Evolutionary conservation across 2,888 invertebrate genomes (phyloP).

Genomic region (Pandemis cinnamomeana): DNA sequence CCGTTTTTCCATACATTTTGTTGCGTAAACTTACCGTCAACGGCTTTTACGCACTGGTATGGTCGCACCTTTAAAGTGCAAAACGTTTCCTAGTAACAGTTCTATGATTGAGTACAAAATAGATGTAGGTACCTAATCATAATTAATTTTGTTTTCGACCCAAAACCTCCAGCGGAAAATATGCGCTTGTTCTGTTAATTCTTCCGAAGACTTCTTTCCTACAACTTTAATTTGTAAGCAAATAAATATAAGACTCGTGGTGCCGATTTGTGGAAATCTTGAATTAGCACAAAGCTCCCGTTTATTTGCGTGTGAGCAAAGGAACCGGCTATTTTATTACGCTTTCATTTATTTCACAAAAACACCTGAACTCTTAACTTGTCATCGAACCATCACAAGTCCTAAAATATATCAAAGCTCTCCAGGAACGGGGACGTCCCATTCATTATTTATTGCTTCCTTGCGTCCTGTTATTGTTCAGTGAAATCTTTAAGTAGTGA

Average conservation of each 20-base stretch:
- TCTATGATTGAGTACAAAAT: too few species aligned
- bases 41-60: too few species aligned
- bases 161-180: too few species aligned
- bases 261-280: not conserved
- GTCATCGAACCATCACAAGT: slow-evolving; percentile 32
- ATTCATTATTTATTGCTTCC: slow-evolving; percentile 76
- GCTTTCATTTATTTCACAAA: not conserved
- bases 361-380: slow-evolving; percentile 10
- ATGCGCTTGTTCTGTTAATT: too few species aligned
- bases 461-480: slow-evolving; percentile 67
- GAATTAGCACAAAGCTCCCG: not conserved
- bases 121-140: too few species aligned
- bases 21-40: too few species aligned
- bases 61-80: too few species aligned
- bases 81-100: too few species aligned
- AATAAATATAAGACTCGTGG: not conserved
- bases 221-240: not conserved
- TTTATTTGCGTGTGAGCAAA: not conserved
- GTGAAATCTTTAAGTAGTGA: slow-evolving; percentile 48
- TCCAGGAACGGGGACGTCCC: slow-evolving; percentile 63
- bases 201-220: too few species aligned
- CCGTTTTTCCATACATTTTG: too few species aligned
- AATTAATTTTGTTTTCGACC: too few species aligned
- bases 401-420: slow-evolving; percentile 61
- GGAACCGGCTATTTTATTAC: not conserved